Evolutionary conservation across 2,888 invertebrate species (phyloP).

Genomic region (Sphaerolaimus hirsutus): DNA sequence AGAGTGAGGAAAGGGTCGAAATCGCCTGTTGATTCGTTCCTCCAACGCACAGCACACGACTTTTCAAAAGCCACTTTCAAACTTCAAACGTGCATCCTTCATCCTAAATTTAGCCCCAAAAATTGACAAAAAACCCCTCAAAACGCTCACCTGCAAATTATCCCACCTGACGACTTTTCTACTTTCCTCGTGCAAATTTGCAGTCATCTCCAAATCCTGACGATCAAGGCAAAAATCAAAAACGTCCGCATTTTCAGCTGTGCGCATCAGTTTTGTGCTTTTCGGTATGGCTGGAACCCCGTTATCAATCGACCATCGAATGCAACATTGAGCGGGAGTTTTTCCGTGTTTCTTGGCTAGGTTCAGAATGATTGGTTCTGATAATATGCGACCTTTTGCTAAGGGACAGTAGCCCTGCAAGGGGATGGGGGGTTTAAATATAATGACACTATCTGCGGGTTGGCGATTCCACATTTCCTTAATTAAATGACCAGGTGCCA

Average conservation of each 20-base stretch:
- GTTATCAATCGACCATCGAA: constrained; percentile 27
- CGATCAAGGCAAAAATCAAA: too few relatives aligned
- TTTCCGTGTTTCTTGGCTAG: constrained; percentile 19
- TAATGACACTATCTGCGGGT: constrained; percentile 2
- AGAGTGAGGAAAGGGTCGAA: too few relatives aligned
- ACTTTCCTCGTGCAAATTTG: constrained; percentile 13
- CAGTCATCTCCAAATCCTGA: too few relatives aligned
- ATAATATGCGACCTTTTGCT: constrained; percentile 25
- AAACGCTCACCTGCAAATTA: constrained; percentile 18
- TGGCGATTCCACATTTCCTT: background rate
- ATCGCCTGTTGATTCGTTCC: too few relatives aligned
- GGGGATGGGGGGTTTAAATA: too few relatives aligned
- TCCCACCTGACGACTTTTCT: constrained; percentile 18
- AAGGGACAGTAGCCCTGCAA: constrained; percentile 28
- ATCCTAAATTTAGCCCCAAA: background rate
- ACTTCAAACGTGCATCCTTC: constrained; percentile 1
- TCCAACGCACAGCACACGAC: too few relatives aligned
- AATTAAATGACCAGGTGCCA: background rate
- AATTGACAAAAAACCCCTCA: too few relatives aligned
- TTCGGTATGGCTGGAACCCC: constrained; percentile 28
- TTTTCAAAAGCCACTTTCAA: too few relatives aligned
- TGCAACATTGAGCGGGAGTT: constrained; percentile 26
- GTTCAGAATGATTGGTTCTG: constrained; percentile 14
- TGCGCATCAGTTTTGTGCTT: constrained; percentile 20
- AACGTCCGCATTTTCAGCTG: constrained; percentile 24